Conservation (phyloP, 2,797 vertebrate genomes). For the Lepilemur ruficaudatus region DNA sequence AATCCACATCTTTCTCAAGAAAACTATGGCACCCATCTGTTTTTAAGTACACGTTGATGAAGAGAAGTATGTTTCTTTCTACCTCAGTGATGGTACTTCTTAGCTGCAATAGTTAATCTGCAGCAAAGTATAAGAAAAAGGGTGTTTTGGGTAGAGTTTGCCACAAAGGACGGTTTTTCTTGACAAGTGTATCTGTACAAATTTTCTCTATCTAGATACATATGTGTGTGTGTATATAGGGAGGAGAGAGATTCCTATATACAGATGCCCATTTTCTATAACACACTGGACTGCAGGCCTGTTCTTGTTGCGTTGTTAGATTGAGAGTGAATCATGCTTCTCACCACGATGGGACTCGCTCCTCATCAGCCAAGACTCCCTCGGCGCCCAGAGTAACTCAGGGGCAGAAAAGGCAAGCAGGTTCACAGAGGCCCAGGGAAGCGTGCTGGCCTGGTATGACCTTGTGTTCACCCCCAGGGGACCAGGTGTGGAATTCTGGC, state of each 20-base stretch:
- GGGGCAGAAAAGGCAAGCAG: not conserved
- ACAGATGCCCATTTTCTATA: not conserved
- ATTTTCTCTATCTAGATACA: not conserved
- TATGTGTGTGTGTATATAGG: no score
- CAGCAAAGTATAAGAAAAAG: not conserved
- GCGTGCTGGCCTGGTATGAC: accelerated
- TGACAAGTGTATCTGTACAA: not conserved
- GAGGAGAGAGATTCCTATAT: not conserved
- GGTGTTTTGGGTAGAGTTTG: no score
- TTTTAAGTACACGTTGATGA: not conserved
- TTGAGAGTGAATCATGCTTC: not conserved
- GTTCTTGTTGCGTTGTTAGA: not conserved
- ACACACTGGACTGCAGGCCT: not conserved
- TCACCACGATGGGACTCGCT: accelerated
- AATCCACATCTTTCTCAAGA: not conserved
- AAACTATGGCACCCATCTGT: accelerated
- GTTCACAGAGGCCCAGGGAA: accelerated
- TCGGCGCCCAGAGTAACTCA: no score
- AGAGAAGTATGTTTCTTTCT: not conserved
- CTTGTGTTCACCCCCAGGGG: no score
- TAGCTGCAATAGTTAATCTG: not conserved
- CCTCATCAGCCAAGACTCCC: not conserved
- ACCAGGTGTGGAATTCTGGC: not conserved
- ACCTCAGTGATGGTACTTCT: not conserved
- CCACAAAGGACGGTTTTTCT: not conserved